Evolutionary conservation across 2,888 invertebrate genomes (phyloP), one percentile per base, ranked within the genome.

Genomic region (Trichacis sp.): DNA sequence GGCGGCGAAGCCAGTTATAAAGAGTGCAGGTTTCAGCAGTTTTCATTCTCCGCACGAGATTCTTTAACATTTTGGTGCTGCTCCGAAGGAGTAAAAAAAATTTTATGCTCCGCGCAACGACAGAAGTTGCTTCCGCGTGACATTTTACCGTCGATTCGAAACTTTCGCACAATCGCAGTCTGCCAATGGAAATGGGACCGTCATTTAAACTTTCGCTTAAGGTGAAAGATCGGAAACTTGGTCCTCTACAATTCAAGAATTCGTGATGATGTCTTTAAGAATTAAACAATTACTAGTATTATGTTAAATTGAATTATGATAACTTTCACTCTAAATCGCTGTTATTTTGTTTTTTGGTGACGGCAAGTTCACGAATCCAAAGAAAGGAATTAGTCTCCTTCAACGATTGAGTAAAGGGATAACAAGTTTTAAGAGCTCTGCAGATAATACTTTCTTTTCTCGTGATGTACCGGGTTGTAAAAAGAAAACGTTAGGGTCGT

Each of bases 21-120:
- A 68, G 67, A 68, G 46, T 51, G 62, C 60, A 56, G 49, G 55
- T 57, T 68, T 64, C 68, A 69, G 68, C 69, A 68, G 51, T 74
- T 73, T 73, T 40, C 38, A n/a, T 49, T 33, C 24, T 20, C 19
- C 33, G 6, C 12, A 18, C 50, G 50, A 69, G 66, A n/a, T n/a
- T n/a, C 55, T 38, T 43, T 57, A 52, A 55, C 55, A 54, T 59
- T 49, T 58, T 50, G 40, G 33, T 40, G 38, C 14, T 29, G 48
- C 55, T 52, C 55, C 47, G 55, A 50, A 55, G 62, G 50, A 47
- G 53, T 40, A 55, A 46, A 53, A 43, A 52, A 52, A 54, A 48
- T 63, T 63, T 67, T 56, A 43, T 64, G 30, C 36, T 29, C 30
- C 30, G 11, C 11, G 15, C 12, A 38, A 50, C 33, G 38, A 38